Evolutionary conservation across 1,140 invertebrate species (phyloP).

Genomic region (Notospermus geniculatus): DNA sequence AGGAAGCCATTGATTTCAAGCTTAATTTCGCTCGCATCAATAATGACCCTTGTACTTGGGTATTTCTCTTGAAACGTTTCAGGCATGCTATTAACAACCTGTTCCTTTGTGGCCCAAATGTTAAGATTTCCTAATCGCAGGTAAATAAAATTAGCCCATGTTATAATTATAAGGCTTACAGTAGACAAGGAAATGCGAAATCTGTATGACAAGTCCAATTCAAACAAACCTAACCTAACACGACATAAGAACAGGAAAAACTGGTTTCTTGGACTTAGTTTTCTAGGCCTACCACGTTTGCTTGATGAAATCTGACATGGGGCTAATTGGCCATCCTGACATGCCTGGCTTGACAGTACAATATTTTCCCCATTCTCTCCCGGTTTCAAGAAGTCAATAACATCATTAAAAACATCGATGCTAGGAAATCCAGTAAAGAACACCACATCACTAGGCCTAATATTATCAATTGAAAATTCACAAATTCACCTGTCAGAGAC

Average conservation of each 20-base stretch:
- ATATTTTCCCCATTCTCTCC: neutral
- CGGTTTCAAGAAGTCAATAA: neutral
- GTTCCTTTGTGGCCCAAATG: constrained; percentile 15
- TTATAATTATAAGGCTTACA: constrained; percentile 22
- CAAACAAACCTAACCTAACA: constrained; percentile 15
- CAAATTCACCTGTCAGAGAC: no score
- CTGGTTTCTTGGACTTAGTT: constrained; percentile 10
- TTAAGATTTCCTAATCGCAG: neutral
- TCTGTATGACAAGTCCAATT: constrained; percentile 16
- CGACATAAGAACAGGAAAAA: constrained; percentile 19
- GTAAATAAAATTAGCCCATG: constrained; percentile 26
- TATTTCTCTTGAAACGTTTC: neutral
- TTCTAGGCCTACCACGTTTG: neutral
- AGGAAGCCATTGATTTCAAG: neutral
- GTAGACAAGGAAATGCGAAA: constrained; percentile 17
- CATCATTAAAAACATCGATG: neutral
- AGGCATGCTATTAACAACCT: neutral
- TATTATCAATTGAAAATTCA: neutral
- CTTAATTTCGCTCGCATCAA: neutral
- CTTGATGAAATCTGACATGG: no score
- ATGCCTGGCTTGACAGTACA: neutral
- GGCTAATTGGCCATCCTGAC: neutral
- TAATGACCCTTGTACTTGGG: no score
- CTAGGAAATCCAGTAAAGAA: no score
- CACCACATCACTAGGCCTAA: neutral